A percentile compares a stretch with the other conserved stretches of the same genome.
Conservation (phyloP, 1,140 invertebrate species). For the Panagrolaimus sp. region DNA sequence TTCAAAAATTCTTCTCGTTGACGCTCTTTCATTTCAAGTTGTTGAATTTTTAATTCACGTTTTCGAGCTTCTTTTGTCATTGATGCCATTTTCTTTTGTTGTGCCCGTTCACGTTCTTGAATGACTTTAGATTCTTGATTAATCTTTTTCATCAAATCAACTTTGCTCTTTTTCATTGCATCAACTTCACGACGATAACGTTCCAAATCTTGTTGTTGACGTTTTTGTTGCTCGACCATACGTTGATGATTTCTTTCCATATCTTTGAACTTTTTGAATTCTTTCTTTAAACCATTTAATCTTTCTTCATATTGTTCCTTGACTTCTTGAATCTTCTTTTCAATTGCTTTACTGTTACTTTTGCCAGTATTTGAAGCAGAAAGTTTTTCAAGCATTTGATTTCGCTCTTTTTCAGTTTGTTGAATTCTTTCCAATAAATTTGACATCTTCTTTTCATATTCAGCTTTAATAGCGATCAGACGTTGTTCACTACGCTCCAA, state of each 20-base stretch:
- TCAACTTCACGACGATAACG: slow-evolving; percentile 74
- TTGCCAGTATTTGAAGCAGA: slow-evolving; percentile 24
- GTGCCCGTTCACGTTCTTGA: not conserved
- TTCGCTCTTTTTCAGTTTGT: slow-evolving; percentile 83
- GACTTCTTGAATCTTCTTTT: slow-evolving; percentile 69
- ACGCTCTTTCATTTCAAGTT: not conserved
- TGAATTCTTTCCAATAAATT: slow-evolving; percentile 79
- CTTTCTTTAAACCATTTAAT: slow-evolving; percentile 74
- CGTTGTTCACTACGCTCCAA: slow-evolving; percentile 79
- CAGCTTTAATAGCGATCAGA: slow-evolving; percentile 74
- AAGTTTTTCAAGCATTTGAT: slow-evolving; percentile 66
- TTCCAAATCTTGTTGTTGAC: slow-evolving; percentile 75
- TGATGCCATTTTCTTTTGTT: not conserved
- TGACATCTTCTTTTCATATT: slow-evolving; percentile 89
- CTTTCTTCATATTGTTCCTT: slow-evolving; percentile 84
- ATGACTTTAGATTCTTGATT: not conserved
- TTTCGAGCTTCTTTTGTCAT: not conserved
- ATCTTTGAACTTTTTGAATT: slow-evolving; percentile 77
- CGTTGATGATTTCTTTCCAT: slow-evolving; percentile 83
- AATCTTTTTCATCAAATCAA: slow-evolving; percentile 47
- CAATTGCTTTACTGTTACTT: slow-evolving; percentile 27
- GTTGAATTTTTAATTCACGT: not conserved
- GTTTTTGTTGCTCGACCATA: slow-evolving; percentile 68
- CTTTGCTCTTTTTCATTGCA: slow-evolving; percentile 81
- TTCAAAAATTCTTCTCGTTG: not conserved